Percentiles rank a stretch among this genome's conserved stretches.
Conservation (phyloP, 2,797 vertebrate species). For the Pachyuromys duprasi region DNA sequence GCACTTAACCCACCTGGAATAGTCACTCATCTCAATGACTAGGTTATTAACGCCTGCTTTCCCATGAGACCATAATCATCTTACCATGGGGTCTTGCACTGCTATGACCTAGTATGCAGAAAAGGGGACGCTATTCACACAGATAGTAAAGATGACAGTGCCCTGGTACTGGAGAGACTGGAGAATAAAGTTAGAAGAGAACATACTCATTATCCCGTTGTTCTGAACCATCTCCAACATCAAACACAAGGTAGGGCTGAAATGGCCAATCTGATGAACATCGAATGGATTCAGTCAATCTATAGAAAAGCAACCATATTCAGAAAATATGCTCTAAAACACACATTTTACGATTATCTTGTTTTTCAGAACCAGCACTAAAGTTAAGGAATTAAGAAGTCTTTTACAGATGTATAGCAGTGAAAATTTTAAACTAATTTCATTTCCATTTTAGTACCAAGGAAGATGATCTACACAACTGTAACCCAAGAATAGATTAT, state of each 20-base stretch:
- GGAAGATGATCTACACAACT: neutral
- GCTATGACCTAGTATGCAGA: neutral
- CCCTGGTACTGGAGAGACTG: neutral
- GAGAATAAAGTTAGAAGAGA: neutral
- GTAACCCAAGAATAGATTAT: neutral
- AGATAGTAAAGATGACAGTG: neutral
- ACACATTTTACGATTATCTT: neutral
- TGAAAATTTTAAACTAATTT: neutral
- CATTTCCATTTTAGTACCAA: neutral
- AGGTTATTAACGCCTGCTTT: neutral
- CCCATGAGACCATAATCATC: neutral
- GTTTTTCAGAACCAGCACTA: neutral
- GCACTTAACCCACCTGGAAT: too few species aligned
- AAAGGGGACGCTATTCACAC: neutral
- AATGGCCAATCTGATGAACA: constrained; percentile 91
- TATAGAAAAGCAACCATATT: constrained; percentile 78
- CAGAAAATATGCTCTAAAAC: neutral
- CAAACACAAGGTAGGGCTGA: constrained; percentile 92
- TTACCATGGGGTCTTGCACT: neutral
- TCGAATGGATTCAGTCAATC: constrained; percentile 86
- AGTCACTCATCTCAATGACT: fast-evolving
- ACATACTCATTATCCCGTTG: constrained; percentile 90
- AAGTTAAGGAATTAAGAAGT: neutral
- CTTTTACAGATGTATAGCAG: neutral
- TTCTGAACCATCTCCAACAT: constrained; percentile 91